A percentile compares a stretch with the other conserved stretches of the same genome.
phyloP scores from a whole-genome alignment of 2,888 invertebrate genomes.

The Nephrocerus scutellatus region DNA sequence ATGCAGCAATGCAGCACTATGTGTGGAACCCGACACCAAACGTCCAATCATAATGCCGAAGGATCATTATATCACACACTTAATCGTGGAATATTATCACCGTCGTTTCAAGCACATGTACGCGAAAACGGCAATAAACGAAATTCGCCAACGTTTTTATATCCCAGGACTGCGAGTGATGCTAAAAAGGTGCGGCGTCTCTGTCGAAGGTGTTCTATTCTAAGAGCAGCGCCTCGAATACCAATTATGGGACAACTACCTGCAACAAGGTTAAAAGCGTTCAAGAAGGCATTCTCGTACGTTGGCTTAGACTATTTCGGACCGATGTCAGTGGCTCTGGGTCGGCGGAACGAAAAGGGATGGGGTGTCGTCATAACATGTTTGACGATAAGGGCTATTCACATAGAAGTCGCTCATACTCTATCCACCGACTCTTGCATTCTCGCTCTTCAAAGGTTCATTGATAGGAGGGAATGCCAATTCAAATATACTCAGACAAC shows the following conservation, averaged over 20 bases:
- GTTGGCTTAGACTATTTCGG: constrained; percentile 18
- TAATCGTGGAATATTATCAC: too few species aligned
- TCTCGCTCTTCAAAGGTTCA: constrained; percentile 18
- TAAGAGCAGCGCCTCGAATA: constrained; percentile 2
- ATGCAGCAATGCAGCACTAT: too few species aligned
- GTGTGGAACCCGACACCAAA: too few species aligned
- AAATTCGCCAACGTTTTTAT: constrained; percentile 12
- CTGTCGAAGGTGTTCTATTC: constrained; percentile 12
- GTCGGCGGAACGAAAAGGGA: constrained; percentile 12
- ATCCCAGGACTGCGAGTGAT: constrained; percentile 2
- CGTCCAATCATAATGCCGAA: too few species aligned
- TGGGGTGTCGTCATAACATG: constrained; percentile 20
- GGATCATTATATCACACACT: too few species aligned
- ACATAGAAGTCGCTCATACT: constrained; percentile 16
- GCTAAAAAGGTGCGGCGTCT: background rate
- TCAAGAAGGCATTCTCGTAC: constrained; percentile 15
- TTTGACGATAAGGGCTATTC: constrained; percentile 19
- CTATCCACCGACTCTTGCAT: constrained; percentile 18
- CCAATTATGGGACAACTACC: constrained; percentile 11
- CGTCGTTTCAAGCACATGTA: too few species aligned
- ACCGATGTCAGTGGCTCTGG: constrained; percentile 11
- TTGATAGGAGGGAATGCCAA: constrained; percentile 15
- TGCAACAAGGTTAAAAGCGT: constrained; percentile 8
- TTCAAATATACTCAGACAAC: constrained; percentile 18
- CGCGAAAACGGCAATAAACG: constrained; percentile 17